A percentile compares a stretch with the other conserved stretches of the same genome.
These are phyloP conservation scores for Dryobates pubescens DNA, from an alignment of 2,797 vertebrate species.

Conservation along the genomic window DNA sequence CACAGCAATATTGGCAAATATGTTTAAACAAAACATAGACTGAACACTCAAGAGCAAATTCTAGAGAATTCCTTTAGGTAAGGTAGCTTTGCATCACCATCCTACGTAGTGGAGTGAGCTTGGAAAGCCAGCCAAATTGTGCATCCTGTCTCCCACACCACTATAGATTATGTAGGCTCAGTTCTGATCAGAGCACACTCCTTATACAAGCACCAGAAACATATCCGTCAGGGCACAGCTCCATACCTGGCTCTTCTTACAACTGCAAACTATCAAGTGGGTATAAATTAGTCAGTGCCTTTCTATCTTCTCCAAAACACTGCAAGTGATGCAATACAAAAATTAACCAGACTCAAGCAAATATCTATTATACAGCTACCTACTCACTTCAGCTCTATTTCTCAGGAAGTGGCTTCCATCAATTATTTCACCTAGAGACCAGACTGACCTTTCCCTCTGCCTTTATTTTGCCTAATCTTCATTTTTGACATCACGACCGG, in stretches of 20 bases:
- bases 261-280: neutral
- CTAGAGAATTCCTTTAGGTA: neutral
- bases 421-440: neutral
- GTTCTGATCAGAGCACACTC: neutral
- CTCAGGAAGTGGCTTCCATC: neutral
- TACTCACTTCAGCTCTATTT: neutral
- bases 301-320: neutral
- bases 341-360: neutral
- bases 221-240: neutral
- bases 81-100: neutral
- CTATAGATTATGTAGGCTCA: fast-evolving
- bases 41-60: neutral
- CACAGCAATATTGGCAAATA: neutral
- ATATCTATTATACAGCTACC: neutral
- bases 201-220: neutral
- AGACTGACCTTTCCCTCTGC: neutral
- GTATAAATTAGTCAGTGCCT: neutral
- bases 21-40: neutral
- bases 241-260: neutral
- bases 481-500: neutral
- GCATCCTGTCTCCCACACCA: neutral
- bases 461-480: neutral
- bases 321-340: neutral
- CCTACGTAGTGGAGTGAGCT: neutral
- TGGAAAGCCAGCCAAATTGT: neutral